Evolutionary conservation across 2,797 vertebrate genomes (phyloP).

Genomic region (Oreortyx pictus): DNA sequence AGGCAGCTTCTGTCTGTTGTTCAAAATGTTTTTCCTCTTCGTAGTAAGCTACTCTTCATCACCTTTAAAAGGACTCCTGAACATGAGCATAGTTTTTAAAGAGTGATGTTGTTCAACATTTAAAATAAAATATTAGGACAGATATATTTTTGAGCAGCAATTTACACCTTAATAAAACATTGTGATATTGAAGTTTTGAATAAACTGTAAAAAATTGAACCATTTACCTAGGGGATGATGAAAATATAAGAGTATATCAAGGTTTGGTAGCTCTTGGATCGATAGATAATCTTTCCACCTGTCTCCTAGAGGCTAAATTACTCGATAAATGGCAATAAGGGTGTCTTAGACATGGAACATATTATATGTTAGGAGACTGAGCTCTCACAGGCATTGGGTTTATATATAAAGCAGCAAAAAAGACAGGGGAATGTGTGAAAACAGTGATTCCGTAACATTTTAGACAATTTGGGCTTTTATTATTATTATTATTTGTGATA

Average conservation of each 20-base stretch:
- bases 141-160: slow-evolving; percentile 43
- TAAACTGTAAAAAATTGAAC: slow-evolving; percentile 61
- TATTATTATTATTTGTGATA: neutral
- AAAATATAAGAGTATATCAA: slow-evolving; percentile 60
- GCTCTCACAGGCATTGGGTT: neutral
- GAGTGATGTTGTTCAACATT: slow-evolving; percentile 44
- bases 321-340: slow-evolving; percentile 43
- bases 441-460: neutral
- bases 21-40: slow-evolving; percentile 15
- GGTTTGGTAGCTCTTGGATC: slow-evolving; percentile 58
- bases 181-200: slow-evolving; percentile 54
- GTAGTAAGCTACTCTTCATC: slow-evolving; percentile 12
- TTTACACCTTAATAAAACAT: slow-evolving; percentile 54
- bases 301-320: slow-evolving; percentile 61
- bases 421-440: neutral
- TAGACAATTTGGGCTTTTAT: neutral
- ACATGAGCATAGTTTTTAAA: slow-evolving; percentile 26
- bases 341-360: neutral
- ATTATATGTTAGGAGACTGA: neutral
- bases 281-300: slow-evolving; percentile 72
- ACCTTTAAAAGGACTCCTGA: slow-evolving; percentile 34
- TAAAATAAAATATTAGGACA: slow-evolving; percentile 73
- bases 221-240: slow-evolving; percentile 31
- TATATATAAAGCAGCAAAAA: slow-evolving; percentile 16
- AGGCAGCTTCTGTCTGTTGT: neutral